Evolutionary conservation across 2,113 vertebrate genomes (phyloP), one percentile per base, ranked within the genome.

Genomic region (Ophthalmolycus amberensis): DNA sequence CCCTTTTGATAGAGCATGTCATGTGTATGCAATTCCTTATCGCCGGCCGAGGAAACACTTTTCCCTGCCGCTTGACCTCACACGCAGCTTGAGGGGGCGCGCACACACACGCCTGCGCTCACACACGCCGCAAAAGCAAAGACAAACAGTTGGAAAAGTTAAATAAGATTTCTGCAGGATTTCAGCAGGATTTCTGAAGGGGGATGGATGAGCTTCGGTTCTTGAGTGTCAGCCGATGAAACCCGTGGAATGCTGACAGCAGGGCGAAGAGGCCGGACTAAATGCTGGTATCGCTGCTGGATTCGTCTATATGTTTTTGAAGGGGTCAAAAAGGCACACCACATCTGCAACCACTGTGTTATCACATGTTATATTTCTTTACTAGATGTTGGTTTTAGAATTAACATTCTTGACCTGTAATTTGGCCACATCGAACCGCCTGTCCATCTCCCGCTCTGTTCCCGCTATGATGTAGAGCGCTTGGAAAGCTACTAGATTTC

Each of bases 91-190:
- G 74, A 88, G n/a, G 52, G 48, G 52, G 79, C 32, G 6, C 69
- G 34, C 65, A 60, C 20, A 37, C 65, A 67, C 71, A n/a, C 46
- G n/a, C 60, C 32, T 52, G 18, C 64, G 59, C 88, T 87, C 82
- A 82, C 80, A 66, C 76, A 27, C 22, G 18, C 18, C 5, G 58
- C 37, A 20, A 40, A 81, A 80, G 63, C 79, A 85, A 75, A 91
- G 90, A 77, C 83, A 79, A 90, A 84, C 77, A 86, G 87, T 90
- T 88, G 85, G 77, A 84, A 59, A 68, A 83, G 83, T 82, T 22
- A 86, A 91, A 90, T 71, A 80, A n/a, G n/a, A n/a, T n/a, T n/a
- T n/a, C n/a, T n/a, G 90, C 84, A 34, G 89, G 91, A 70, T 50
- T 34, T 71, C 74, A 80, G 90, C 84, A 34, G 89, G 91, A 70